Percentiles rank a stretch among this genome's conserved stretches.
These are phyloP conservation scores for Helleia helle DNA, from an alignment of 2,888 invertebrate genomes.

Conservation along the genomic window DNA sequence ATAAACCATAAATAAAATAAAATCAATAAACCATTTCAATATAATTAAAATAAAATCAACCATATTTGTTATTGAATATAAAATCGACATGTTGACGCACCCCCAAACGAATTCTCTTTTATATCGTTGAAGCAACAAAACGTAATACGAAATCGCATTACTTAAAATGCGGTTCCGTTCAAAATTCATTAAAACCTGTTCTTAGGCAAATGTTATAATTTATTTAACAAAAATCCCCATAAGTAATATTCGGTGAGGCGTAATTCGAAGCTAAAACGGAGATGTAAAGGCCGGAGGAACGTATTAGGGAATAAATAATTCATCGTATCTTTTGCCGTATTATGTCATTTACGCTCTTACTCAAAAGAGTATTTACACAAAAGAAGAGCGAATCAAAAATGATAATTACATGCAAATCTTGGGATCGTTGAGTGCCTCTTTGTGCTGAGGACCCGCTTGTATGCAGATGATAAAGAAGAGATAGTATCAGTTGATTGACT, in stretches of 20 bases:
- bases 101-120: conserved; percentile 51
- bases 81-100: conserved; percentile 29
- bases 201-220: conserved; percentile 67
- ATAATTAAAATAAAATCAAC: background rate
- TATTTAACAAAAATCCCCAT: conserved; percentile 69
- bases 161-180: conserved; percentile 30
- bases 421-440: conserved; percentile 43
- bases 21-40: too few species aligned
- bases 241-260: conserved; percentile 68
- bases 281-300: conserved; percentile 35
- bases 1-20: too few species aligned
- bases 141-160: conserved; percentile 46
- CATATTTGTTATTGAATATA: conserved; percentile 20
- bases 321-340: conserved; percentile 66
- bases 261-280: conserved; percentile 48
- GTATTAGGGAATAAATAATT: conserved; percentile 70
- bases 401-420: conserved; percentile 73
- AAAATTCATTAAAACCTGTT: conserved; percentile 67
- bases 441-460: conserved; percentile 23
- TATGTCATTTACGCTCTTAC: conserved; percentile 71
- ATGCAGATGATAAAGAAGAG: conserved; percentile 18
- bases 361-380: conserved; percentile 68
- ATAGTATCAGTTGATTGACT: conserved; percentile 19
- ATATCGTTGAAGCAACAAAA: conserved; percentile 41
- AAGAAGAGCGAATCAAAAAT: conserved; percentile 74